Evolutionary conservation across 2,888 invertebrate genomes (phyloP), one percentile per base, ranked within the genome.

Genomic region (Rhabditophanes sp.): DNA sequence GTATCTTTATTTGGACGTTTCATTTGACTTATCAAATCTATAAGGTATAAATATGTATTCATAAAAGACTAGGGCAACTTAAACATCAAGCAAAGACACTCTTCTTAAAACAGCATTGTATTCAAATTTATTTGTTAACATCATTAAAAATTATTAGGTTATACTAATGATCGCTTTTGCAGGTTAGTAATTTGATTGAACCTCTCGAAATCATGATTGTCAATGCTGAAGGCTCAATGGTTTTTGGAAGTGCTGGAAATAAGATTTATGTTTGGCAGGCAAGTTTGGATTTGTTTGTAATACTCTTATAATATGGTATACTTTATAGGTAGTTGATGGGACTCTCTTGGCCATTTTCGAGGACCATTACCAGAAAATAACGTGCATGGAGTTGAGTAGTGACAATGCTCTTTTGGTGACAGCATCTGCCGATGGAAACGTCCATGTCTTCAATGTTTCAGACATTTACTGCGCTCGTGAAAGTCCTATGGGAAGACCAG

Each of bases 221-320:
- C 3, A 41, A 44, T 18, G 25, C 43, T 5, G 37, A 41, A 23
- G 57, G 56, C 1, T 35, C 34, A 19, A 30, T 56, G 14, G 24
- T 53, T 15, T 55, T 55, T 23, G 46, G 44, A 29, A 41, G 47
- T 15, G 49, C 49, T 22, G 42, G 40, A 7, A 44, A 47, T 18
- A 46, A 49, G 18, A 44, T 57, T n/a, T 55, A 42, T 30, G 35
- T 41, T 9, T 57, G 52, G 53, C 26, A 49, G 39, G 51, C 52
- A 7, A 28, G 42, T 33, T 33, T 4, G 12, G 8, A 20, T 8
- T 34, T 26, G 11, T 7, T 12, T n/a, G 9, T 32, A 8, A 16
- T 20, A 21, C 14, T 32, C 23, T 19, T 2, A 4, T 14, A 22
- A 8, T 15, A 12, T 27, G n/a, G 15, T 22, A 11, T 21, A 25